These are phyloP conservation scores for Tauraco erythrolophus DNA, from an alignment of 2,113 vertebrate genomes.

Conservation along the genomic window DNA sequence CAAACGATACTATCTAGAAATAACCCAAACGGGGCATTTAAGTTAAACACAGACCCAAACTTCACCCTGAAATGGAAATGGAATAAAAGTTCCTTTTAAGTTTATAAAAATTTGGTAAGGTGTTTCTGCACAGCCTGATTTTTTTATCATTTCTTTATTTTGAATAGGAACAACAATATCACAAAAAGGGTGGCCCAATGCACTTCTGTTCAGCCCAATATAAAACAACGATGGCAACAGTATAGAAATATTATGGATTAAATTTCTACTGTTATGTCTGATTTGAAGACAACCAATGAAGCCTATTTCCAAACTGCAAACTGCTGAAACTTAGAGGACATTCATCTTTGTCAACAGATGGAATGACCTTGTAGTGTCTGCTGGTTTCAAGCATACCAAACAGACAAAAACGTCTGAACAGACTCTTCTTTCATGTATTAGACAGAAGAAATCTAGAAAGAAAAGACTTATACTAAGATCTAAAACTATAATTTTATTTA, in stretches of 20 bases:
- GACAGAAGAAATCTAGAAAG: neutral
- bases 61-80: neutral
- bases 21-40: neutral
- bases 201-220: neutral
- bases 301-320: neutral
- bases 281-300: neutral
- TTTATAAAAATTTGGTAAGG: neutral
- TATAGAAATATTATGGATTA: neutral
- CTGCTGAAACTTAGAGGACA: neutral
- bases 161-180: neutral
- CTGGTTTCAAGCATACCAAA: neutral
- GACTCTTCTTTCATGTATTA: neutral
- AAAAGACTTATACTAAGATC: neutral
- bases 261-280: neutral
- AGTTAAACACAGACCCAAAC: neutral
- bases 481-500: neutral
- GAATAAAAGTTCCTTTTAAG: neutral
- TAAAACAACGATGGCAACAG: neutral
- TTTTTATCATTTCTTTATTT: neutral
- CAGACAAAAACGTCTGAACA: neutral
- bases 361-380: neutral
- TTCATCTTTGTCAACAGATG: neutral
- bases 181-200: neutral
- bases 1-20: neutral
- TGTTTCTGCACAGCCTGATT: neutral